Conservation (phyloP, 2,888 invertebrate species). For the Aproaerema taeniolella region DNA sequence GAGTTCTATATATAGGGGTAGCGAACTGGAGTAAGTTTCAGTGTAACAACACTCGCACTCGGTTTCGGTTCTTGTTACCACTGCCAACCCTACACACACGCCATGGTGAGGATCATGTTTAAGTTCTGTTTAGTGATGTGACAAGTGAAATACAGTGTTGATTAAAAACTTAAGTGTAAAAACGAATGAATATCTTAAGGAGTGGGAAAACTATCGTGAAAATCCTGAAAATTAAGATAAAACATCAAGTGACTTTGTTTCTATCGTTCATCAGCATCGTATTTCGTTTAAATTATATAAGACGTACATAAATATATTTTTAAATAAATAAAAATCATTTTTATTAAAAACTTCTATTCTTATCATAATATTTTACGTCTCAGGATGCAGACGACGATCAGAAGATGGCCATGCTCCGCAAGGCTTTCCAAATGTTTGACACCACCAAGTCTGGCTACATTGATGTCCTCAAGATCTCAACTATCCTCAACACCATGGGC, state of each 20-base stretch:
- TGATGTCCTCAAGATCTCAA: constrained; percentile 92
- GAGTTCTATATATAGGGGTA: constrained; percentile 74
- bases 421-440: constrained; percentile 98
- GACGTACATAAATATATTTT: no score
- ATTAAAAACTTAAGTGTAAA: no score
- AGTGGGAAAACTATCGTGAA: no score
- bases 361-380: background rate
- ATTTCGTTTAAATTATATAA: no score
- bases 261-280: no score
- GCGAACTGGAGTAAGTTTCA: constrained; percentile 55
- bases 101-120: constrained; percentile 56
- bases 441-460: constrained; percentile 95
- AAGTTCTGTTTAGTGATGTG: background rate
- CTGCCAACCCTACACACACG: constrained; percentile 52
- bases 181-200: no score
- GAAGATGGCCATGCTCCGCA: constrained; percentile 93
- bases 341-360: no score
- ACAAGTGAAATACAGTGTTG: background rate
- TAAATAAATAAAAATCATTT: no score
- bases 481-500: constrained; percentile 96
- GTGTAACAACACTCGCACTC: constrained; percentile 77
- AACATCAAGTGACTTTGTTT: no score
- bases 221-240: no score
- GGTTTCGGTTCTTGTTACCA: constrained; percentile 73
- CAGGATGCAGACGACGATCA: constrained; percentile 83